These are phyloP conservation scores for Automeris io DNA, from an alignment of 2,888 invertebrate genomes.

Conservation along the genomic window DNA sequence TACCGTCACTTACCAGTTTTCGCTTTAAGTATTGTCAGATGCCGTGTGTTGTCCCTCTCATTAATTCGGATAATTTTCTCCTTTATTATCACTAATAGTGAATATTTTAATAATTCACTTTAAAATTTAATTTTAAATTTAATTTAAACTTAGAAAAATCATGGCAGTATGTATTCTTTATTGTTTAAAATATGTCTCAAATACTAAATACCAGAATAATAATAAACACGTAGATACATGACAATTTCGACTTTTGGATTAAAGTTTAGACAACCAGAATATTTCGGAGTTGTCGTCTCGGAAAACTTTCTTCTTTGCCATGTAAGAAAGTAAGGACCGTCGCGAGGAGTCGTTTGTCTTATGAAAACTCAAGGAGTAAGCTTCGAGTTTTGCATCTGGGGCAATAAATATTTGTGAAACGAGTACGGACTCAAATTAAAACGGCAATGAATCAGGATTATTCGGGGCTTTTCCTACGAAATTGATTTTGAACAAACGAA, in stretches of 20 bases:
- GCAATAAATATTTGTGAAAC: slow-evolving; percentile 51
- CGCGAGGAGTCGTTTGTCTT: slow-evolving; percentile 58
- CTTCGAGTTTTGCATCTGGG: slow-evolving; percentile 46
- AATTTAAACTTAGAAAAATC: too few relatives aligned
- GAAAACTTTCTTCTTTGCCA: slow-evolving; percentile 65
- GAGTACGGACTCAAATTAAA: slow-evolving; percentile 24
- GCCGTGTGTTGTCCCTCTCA: too few relatives aligned
- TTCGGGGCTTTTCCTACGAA: too few relatives aligned
- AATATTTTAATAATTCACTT: too few relatives aligned
- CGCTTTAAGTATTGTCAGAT: too few relatives aligned
- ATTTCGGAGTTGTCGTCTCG: slow-evolving; percentile 52
- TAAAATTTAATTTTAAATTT: too few relatives aligned
- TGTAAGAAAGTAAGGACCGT: slow-evolving; percentile 53
- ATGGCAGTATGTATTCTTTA: too few relatives aligned
- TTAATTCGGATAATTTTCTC: too few relatives aligned
- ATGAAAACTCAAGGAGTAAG: slow-evolving; percentile 32
- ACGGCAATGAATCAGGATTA: slow-evolving; percentile 22
- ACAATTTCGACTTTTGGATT: slow-evolving; percentile 29
- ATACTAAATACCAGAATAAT: slow-evolving; percentile 11
- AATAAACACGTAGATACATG: slow-evolving; percentile 15
- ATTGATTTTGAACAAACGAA: too few relatives aligned
- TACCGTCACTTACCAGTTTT: too few relatives aligned
- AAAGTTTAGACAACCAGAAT: slow-evolving; percentile 52
- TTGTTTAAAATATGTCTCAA: too few relatives aligned
- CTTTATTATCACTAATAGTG: too few relatives aligned